Base-by-base conservation (phyloP, 1,140 invertebrate genomes). In the Monochamus saltuarius region DNA sequence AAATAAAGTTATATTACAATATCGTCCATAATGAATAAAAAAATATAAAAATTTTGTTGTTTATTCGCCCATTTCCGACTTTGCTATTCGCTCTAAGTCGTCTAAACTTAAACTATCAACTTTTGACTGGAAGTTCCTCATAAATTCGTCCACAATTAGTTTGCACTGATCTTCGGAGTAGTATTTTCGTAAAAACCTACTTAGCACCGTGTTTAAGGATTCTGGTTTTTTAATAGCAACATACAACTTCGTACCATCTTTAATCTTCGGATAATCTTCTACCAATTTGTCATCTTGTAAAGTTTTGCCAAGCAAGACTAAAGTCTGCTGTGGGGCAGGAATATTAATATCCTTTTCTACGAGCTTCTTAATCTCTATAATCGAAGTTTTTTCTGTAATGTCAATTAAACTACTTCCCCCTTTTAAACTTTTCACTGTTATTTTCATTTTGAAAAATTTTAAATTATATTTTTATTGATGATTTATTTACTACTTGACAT, bases 401-500 rank as follows among this genome's bases (percentile, higher is more conserved):
- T 81, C 77, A 7, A 80, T 65, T 1, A 73, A 67, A 60, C 77
- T 79, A 64, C 78, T 80, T 47, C 78, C 72, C 43, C 80, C 80
- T 72, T 79, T 78, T 4, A 82, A 68, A 22, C 79, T 75, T 70
- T 81, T 82, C 55, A 82, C 73, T 61, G 73, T 77, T 45, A 82
- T 71, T 66, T 80, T 76, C 80, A 82, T 82, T 62, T 65, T 70
- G 7, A 2, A 40, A 40, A 40, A 40, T 8, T 29, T 29, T 3
- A 29, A 29, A 29, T 6, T 29, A 29, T 29, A 29, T 29, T 29
- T 29, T 29, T 29, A 29, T 29, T 29, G 22, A 29, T 29, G 22
- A 29, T 29, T 29, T 29, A 29, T 29, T 29, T 29, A 6, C 22
- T 29, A 29, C 22, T 29, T 29, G 22, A 29, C 22, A 29, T 6